Evolutionary conservation across 2,797 vertebrate species (phyloP), one percentile per base, ranked within the genome.

Genomic region (Vipera ursinii): DNA sequence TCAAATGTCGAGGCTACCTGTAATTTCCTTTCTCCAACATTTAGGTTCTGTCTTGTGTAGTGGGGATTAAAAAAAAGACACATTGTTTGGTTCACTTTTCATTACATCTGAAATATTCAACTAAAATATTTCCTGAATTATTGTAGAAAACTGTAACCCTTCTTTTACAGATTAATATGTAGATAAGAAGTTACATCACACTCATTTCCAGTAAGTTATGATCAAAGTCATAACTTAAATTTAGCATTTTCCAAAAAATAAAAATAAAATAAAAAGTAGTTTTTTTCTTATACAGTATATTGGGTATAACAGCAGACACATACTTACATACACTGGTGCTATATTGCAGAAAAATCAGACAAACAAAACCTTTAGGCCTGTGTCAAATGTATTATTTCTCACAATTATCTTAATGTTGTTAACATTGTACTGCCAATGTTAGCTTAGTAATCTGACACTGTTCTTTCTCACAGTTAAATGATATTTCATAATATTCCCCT

Each of bases 401-500:
- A 51, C 28, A 89, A 89, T 92, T 93, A 48, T 1, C 20, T 28
- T 60, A 59, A 9, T 94, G n/a, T 92, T 90, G 94, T 90, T 86
- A 94, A 82, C 87, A 93, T 63, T 1, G 2, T 24, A 0, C 44
- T 28, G 17, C 88, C 94, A 95, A 26, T 91, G 94, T 94, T 90
- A 65, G 89, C 73, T 48, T 90, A 61, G 60, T 86, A 87, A 89
- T 93, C 91, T 94, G 91, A 92, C 89, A 86, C 24, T 93, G 13
- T 92, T 95, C 95, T 93, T 88, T 96, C 90, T 93, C 4, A 0
- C 92, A 97, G 20, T 93, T 86, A 94, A 89, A 87, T 95, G 85
- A 95, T 92, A 93, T 95, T 96, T 97, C 91, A 94, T 60, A 92
- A 89, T 95, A 95, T 94, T 93, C 94, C 87, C 87, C 20, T 48